Base-by-base conservation (phyloP, 2,797 vertebrate species). In the Dromococcyx pavoninus region DNA sequence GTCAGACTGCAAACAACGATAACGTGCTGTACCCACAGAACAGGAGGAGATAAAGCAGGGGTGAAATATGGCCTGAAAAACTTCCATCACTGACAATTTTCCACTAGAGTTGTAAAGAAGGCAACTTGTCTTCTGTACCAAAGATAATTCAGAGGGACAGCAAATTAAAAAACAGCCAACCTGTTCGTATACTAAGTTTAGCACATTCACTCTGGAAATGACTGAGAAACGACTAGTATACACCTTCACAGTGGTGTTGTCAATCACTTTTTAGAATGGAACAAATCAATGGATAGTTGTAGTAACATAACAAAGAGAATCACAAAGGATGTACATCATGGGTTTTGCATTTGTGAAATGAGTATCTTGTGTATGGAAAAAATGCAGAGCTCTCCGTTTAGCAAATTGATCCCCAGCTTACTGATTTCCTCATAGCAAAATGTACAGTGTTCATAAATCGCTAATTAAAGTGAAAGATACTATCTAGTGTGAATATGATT, bases 301-400 rank as follows among this genome's bases (percentile, higher is more conserved):
- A 72, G 64, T 25, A 64, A 73, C 82, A 60, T 15, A 62, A 56
- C 17, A 57, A 12, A 75, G 37, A 58, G 32, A 72, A 46, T 7
- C 13, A 53, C 32, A 81, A 79, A 53, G 15, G 2, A 15, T 22
- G 3, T 1, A 6, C 28, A 5, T 15, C 10, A 37, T 21, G 14
- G 24, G 4, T 37, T 16, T 13, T 1, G 0, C 17, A 25, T 5
- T n/a, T 6, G 6, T 1, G 1, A 60, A 54, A 37, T 64, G 5
- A 32, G 5, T 4, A 10, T 18, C 32, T 37, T 11, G 2, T 7
- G 0, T 24, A 12, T 5, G 11, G 37, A 86, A 89, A 77, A 1
- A 10, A 21, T 7, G 7, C 6, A 25, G 61, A 44, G 8, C 14
- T 61, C 25, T 81, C 39, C 37, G 11, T 51, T 85, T 48, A 62